Conservation (phyloP, 2,797 vertebrate genomes). For the Cossypha heuglini region DNA sequence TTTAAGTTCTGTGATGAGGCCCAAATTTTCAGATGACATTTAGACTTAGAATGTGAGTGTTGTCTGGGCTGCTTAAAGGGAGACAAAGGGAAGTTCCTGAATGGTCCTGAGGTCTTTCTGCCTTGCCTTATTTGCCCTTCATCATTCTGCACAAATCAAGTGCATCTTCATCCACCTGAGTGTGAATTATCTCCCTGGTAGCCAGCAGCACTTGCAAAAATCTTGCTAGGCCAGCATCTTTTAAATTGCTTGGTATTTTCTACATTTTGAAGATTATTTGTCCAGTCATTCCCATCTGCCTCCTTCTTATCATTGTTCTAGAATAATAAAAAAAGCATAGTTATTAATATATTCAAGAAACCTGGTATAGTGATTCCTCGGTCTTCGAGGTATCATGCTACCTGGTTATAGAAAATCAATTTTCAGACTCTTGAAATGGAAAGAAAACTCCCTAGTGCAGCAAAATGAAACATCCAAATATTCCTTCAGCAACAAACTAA, state of each 20-base stretch:
- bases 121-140: not conserved
- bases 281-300: not conserved
- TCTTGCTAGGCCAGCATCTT: slow-evolving; percentile 1
- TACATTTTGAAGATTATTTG: not conserved
- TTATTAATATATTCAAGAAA: not conserved
- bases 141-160: not conserved
- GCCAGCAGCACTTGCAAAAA: not conserved
- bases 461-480: not conserved
- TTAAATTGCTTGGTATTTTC: not conserved
- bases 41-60: not conserved
- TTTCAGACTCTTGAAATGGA: not conserved
- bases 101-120: not conserved
- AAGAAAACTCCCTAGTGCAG: not conserved
- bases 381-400: not conserved
- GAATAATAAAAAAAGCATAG: not conserved
- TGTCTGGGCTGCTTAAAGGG: not conserved
- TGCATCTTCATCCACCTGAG: not conserved
- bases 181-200: not conserved
- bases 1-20: not conserved
- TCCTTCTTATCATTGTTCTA: not conserved
- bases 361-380: not conserved
- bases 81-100: not conserved
- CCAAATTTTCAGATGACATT: not conserved
- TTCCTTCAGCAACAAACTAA: not conserved
- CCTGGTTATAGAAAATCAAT: not conserved